Evolutionary conservation across 2,113 vertebrate species (phyloP), one percentile per base, ranked within the genome.

Genomic region (Cebus imitator): DNA sequence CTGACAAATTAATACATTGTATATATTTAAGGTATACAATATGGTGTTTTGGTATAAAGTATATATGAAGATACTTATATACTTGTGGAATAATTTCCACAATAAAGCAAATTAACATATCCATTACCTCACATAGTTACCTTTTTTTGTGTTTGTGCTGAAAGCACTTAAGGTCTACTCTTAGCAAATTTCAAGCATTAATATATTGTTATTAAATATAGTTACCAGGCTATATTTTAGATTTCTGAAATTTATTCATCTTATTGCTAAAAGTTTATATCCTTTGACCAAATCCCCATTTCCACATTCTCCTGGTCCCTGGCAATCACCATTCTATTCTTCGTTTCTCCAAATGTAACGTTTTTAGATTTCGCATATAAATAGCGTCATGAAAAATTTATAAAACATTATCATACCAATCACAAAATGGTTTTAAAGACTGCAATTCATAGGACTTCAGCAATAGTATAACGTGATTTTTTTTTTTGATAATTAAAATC

Each of bases 401-500:
- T 78, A 91, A 75, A 86, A 57, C 32, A 84, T 27, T 89, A 70
- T 91, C 86, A 4, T 55, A 75, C 27, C 20, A 88, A 20, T 48
- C 48, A 92, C 66, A 20, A 83, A 79, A 52, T 70, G 18, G 10
- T 91, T 35, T 81, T 84, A 25, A 30, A 10, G 43, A 45, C 93
- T 84, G 45, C 12, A 52, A 20, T 91, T 21, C 48, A 78, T 83
- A 89, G 3, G 7, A 23, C 13, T 27, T 55, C 16, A 79, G 72
- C 86, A 50, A 73, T 37, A 7, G 0, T 23, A 87, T 48, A 21
- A 50, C 37, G 17, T 61, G 21, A 18, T 18, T n/a, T 70, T 87
- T 37, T 37, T 87, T 89, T 80, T 87, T 9, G 40, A 3, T 86
- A 90, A 85, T 79, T 83, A 75, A 85, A 94, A 79, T 73, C 5